Evolutionary conservation across 2,888 invertebrate species (phyloP), one percentile per base, ranked within the genome.

Genomic region (Pimpla rufipes): DNA sequence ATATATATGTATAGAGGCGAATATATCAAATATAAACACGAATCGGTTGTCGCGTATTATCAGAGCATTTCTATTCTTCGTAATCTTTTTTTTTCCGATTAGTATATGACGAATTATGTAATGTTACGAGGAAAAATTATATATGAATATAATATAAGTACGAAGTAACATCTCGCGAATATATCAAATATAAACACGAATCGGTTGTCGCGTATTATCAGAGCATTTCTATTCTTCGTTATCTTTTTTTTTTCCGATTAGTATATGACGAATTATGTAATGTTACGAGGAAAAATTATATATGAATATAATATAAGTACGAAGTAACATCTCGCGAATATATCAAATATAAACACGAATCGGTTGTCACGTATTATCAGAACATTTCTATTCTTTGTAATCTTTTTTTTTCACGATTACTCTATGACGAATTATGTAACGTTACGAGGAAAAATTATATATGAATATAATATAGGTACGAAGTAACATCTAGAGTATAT

Each of bases 261-360:
- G n/a, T n/a, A n/a, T n/a, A 59, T 35, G 59, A 59, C 45, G 13
- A 66, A 47, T 67, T 45, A 47, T 29, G 29, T 67, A 67, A 67
- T n/a, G n/a, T 11, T 0, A 1, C 23, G 23, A 37, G n/a, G n/a
- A 10, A 10, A 62, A 62, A 62, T 62, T 16, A 16, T 16, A n/a
- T n/a, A 10, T 0, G 29, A 37, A n/a, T 13, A 16, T 29, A 29
- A 37, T 8, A n/a, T 21, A 13, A 0, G 29, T 50, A n/a, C 13
- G 29, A 47, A 59, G 4, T 8, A 23, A 18, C 21, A 23, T 55
- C 42, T n/a, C 10, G 18, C 55, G 35, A 35, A 57, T 79, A 11
- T 40, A 62, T 8, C 8, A 16, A 37, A 37, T 6, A 6, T 35
- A 37, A 59, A n/a, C 57, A 57, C n/a, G n/a, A 47, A 47, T 47